Evolutionary conservation across 2,113 vertebrate species (phyloP), one percentile per base, ranked within the genome.

Genomic region (Blennius ocellaris): DNA sequence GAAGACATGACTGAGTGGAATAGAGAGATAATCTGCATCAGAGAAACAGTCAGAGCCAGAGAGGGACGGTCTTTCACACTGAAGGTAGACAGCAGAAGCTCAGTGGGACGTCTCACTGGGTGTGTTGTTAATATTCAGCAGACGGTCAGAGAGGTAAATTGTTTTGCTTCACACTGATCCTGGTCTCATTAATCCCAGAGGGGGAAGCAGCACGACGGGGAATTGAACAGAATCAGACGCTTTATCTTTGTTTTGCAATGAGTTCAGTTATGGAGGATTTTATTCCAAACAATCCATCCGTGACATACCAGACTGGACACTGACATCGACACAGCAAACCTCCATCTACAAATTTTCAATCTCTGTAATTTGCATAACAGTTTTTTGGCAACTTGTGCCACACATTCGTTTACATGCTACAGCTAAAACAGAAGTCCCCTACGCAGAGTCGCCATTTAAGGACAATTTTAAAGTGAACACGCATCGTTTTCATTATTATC

Each of bases 91-190:
- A 50, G 36, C 8, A 69, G 57, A 69, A 82, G 63, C 67, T 67
- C 74, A 78, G 76, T 41, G 21, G 71, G 75, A 73, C 76, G 62
- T 64, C 39, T 68, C 50, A 17, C 63, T 30, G 39, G 80, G 65
- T 67, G 21, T 57, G 61, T 54, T 50, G 62, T 83, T 78, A 71
- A 65, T 78, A 73, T 83, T 67, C 79, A 61, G 67, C 67, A 47
- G 50, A 63, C 8, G 44, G 47, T 17, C 73, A 48, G 47, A 64
- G 69, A 78, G 21, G 47, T 71, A 68, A 70, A 76, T 69, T 72
- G 73, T 85, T 87, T 76, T 43, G 63, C 69, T 59, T 81, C 79
- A 73, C 55, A 47, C 76, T 79, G 81, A 71, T 86, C 51, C 37
- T 1, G 40, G 39, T 37, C 68, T 70, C 36, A 68, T 78, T 73